Evolutionary conservation across 2,888 invertebrate species (phyloP), one percentile per base, ranked within the genome.

Genomic region (Plagodis dolabraria): DNA sequence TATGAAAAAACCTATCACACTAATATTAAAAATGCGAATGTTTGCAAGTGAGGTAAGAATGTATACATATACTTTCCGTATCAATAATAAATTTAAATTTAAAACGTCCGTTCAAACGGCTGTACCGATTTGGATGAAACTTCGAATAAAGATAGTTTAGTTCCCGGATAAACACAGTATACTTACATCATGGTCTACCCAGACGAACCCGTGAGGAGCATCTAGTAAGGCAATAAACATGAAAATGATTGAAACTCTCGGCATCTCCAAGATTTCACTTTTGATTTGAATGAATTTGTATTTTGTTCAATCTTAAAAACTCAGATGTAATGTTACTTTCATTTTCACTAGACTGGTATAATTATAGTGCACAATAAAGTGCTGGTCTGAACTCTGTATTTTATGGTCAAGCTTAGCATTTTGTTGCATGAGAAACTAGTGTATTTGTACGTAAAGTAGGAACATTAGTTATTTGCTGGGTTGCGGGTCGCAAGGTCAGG

Each of bases 401-500:
- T 1, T 40, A 40, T 10, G 40, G 40, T 40, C 1, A 40, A 9
- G 40, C 47, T 47, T 45, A 40, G 40, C 10, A 47, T 51, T 56
- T 22, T 22, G 22, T 22, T 52, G 33, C 9, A 52, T 40, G 34
- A 51, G 48, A 49, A 52, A 52, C 42, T 33, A 46, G 35, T 33
- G 35, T 44, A 45, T 12, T 52, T 22, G 40, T 12, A 36, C 33
- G 33, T 42, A 35, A 34, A 44, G 51, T 10, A 44, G 50, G 47
- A 42, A 12, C 22, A 8, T 12, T 43, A 7, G 38, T 49, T 12
- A 22, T 11, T 34, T 52, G 43, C 36, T 22, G 42, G 35, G 9
- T 7, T 33, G 35, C 38, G 12, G 36, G 48, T 48, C 45, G 22
- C 36, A 38, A 55, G 47, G 48, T 38, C 52, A 50, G 44, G 49